Percentiles rank a stretch among this genome's conserved stretches.
Conservation (phyloP, 2,797 vertebrate species). For the Alauda arvensis region DNA sequence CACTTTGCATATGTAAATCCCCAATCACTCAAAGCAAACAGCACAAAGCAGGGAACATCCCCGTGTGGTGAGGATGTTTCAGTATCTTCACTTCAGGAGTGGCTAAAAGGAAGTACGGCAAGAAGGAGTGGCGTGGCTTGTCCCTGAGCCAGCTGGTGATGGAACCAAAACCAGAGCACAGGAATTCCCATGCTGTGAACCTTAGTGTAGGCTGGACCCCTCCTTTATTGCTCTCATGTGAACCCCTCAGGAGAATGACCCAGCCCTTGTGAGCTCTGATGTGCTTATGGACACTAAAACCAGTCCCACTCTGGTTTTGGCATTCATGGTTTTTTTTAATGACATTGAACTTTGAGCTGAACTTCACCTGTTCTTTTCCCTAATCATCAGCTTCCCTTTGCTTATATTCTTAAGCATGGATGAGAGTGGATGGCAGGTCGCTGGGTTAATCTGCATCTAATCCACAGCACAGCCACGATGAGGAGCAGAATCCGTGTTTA, state of each 20-base stretch:
- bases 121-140: neutral
- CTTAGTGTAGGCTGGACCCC: neutral
- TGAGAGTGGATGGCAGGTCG: conserved; percentile 13
- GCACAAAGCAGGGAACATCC: neutral
- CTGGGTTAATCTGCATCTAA: conserved; percentile 51
- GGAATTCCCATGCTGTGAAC: neutral
- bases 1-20: neutral
- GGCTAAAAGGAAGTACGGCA: neutral
- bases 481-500: conserved; percentile 1
- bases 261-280: neutral
- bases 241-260: neutral
- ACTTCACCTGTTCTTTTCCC: neutral
- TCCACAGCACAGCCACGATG: conserved; percentile 20
- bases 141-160: neutral
- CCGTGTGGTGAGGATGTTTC: neutral
- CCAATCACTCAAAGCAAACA: neutral
- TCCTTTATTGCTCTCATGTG: neutral
- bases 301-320: neutral
- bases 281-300: neutral
- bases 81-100: neutral
- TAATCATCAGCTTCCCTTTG: conserved; percentile 26
- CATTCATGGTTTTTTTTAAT: neutral
- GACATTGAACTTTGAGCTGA: conserved; percentile 29
- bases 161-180: neutral
- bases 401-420: conserved; percentile 13